Percentiles rank a stretch among this genome's conserved stretches.
Conservation (phyloP, 1,140 invertebrate genomes). For the Sinella curviseta region DNA sequence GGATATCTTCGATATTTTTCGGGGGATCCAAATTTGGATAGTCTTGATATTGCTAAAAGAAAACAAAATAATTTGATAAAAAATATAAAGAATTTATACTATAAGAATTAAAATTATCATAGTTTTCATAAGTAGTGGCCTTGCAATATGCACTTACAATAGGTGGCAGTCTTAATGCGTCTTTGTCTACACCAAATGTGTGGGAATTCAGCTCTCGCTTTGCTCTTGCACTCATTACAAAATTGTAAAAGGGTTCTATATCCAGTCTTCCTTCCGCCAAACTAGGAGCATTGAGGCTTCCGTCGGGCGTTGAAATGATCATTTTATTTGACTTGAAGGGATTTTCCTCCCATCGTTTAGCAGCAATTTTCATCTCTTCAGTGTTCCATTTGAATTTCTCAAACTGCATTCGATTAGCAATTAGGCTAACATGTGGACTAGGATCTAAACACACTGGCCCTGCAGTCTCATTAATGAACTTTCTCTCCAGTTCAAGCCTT, state of each 20-base stretch:
- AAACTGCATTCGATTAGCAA: conserved; percentile 41
- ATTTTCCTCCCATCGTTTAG: not conserved
- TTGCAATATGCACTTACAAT: too few species aligned
- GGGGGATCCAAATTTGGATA: conserved; percentile 15
- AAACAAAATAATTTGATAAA: conserved; percentile 2
- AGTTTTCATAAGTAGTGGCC: too few species aligned
- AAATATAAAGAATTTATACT: not conserved
- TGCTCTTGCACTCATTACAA: conserved; percentile 23
- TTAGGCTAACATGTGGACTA: conserved; percentile 31
- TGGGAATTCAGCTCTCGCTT: not conserved
- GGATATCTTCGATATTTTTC: conserved; percentile 37
- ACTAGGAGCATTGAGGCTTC: not conserved
- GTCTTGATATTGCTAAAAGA: conserved; percentile 28
- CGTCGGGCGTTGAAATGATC: not conserved
- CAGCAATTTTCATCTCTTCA: conserved; percentile 22
- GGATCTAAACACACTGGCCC: conserved; percentile 45
- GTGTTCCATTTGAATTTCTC: conserved; percentile 45
- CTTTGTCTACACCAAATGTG: not conserved
- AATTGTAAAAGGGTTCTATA: conserved; percentile 25
- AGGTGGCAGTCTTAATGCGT: conserved; percentile 26
- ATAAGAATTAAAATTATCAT: not conserved
- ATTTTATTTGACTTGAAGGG: not conserved
- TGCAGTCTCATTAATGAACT: conserved; percentile 38
- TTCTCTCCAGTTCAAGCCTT: conserved; percentile 43
- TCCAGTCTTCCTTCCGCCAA: conserved; percentile 5